Conservation (phyloP, 2,797 vertebrate genomes). For the Channallabes apus region DNA sequence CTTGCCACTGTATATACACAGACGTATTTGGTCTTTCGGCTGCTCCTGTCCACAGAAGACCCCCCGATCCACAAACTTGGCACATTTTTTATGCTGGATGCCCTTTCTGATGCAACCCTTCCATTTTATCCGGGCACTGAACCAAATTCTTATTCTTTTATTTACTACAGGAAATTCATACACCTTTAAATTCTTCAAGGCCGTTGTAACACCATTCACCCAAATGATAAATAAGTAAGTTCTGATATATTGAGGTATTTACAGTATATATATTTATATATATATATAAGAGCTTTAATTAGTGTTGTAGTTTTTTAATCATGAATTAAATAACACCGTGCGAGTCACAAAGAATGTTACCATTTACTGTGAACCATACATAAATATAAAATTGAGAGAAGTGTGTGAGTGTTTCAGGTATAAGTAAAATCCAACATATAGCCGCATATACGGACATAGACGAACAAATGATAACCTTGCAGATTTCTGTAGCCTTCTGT, state of each 20-base stretch:
- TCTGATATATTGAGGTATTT: not conserved
- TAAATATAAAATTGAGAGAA: not conserved
- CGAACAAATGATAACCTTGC: not conserved
- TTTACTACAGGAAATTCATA: slow-evolving; percentile 72
- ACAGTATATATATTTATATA: too few species aligned
- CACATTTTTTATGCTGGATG: too few species aligned
- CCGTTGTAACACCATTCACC: slow-evolving; percentile 72
- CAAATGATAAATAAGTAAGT: slow-evolving; percentile 76
- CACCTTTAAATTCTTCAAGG: slow-evolving; percentile 71
- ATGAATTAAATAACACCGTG: not conserved
- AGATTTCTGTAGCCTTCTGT: not conserved
- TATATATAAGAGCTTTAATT: not conserved
- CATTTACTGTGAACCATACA: not conserved
- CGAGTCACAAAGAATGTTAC: not conserved
- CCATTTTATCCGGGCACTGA: too few species aligned
- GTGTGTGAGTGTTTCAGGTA: not conserved
- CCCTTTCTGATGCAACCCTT: too few species aligned
- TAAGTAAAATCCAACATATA: not conserved
- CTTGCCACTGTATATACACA: too few species aligned
- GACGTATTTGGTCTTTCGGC: too few species aligned
- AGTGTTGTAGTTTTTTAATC: not conserved
- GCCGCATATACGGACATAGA: not conserved
- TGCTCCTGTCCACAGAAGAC: too few species aligned
- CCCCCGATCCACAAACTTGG: too few species aligned
- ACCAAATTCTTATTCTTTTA: not conserved